Evolutionary conservation across 2,888 invertebrate species (phyloP).

Genomic region (Drosophila bunnanda): DNA sequence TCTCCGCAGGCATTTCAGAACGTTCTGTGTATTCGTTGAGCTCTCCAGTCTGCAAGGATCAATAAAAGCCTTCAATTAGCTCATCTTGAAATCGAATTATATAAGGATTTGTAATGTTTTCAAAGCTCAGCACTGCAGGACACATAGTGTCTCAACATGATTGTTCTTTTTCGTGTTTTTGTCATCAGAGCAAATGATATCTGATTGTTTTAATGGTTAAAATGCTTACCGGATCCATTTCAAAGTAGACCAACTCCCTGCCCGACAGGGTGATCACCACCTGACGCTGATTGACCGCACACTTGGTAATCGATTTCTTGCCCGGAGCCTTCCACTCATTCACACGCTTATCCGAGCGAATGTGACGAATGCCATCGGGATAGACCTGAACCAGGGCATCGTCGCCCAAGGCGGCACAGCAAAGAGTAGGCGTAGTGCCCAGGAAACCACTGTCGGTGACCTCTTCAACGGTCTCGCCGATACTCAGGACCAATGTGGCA

Average conservation of each 20-base stretch:
- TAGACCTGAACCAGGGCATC: constrained; percentile 99
- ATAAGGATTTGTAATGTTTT: neutral
- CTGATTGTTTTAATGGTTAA: neutral
- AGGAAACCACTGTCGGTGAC: constrained; percentile 99
- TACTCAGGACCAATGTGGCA: constrained; percentile 98
- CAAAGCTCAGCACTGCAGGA: constrained; percentile 85
- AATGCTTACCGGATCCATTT: constrained; percentile 97
- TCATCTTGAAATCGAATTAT: rapidly evolving
- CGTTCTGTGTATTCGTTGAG: constrained; percentile 99
- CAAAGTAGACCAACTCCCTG: constrained; percentile 99
- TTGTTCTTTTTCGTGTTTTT: constrained; percentile 83
- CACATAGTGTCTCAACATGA: constrained; percentile 85
- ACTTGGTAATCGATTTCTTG: constrained; percentile 98
- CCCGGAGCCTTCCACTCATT: constrained; percentile 99
- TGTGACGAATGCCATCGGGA: constrained; percentile 99
- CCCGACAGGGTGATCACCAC: constrained; percentile 99
- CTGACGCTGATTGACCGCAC: constrained; percentile 99
- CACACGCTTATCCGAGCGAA: constrained; percentile 98
- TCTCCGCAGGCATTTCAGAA: constrained; percentile 98
- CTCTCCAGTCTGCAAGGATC: constrained; percentile 92
- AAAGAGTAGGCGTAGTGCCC: constrained; percentile 99
- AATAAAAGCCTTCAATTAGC: constrained; percentile 2
- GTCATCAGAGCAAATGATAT: constrained; percentile 81
- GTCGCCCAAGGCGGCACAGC: constrained; percentile 98
- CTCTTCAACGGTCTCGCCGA: constrained; percentile 99